phyloP scores from a whole-genome alignment of 2,113 vertebrate genomes.

The Parotia lawesii region DNA sequence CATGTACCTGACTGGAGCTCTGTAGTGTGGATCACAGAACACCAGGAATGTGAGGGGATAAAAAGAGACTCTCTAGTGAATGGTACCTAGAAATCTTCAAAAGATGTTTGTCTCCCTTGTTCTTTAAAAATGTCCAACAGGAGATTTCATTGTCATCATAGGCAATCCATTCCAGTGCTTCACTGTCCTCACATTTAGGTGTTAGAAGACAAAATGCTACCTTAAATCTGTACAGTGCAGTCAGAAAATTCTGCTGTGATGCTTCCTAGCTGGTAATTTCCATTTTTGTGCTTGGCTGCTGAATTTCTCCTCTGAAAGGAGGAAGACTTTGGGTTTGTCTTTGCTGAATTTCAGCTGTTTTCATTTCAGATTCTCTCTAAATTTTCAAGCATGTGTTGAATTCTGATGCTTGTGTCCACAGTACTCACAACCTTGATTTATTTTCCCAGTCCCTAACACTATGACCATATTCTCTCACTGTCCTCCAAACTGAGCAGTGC shows the following conservation, averaged over 20 bases:
- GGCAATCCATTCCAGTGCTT: neutral
- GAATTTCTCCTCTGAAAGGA: neutral
- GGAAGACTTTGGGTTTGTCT: neutral
- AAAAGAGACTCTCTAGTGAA: neutral
- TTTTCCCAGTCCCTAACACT: neutral
- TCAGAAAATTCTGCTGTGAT: neutral
- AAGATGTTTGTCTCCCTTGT: neutral
- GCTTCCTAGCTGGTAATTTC: neutral
- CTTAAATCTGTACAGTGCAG: neutral
- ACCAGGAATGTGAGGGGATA: neutral
- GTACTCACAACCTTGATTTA: neutral
- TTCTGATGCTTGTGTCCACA: neutral
- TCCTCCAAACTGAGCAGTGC: neutral
- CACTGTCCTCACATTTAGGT: neutral
- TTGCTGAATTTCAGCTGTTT: neutral
- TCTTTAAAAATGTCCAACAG: neutral
- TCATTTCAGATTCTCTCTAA: neutral
- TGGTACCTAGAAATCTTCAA: neutral
- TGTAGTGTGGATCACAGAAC: neutral
- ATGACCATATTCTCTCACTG: rapidly evolving
- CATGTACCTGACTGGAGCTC: neutral
- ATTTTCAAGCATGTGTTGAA: neutral
- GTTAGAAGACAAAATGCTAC: neutral
- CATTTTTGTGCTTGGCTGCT: neutral
- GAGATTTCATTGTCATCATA: neutral